A percentile compares a stretch with the other conserved stretches of the same genome.
phyloP scores from a whole-genome alignment of 2,888 invertebrate species.

The Pachymerium ferrugineum region DNA sequence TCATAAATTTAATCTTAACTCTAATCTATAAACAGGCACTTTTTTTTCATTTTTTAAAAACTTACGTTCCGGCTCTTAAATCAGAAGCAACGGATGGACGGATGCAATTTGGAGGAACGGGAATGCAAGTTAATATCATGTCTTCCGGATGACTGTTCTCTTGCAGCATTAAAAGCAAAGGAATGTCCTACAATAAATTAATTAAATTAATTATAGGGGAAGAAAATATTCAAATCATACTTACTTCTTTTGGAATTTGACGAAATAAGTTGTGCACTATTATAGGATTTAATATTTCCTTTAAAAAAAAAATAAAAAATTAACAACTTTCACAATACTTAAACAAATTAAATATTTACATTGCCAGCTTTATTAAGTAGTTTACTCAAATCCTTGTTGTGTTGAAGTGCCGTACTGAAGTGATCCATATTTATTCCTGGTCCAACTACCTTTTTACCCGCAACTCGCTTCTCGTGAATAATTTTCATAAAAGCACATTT shows the following conservation, averaged over 20 bases:
- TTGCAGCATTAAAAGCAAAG: conserved; percentile 57
- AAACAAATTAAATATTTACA: no score
- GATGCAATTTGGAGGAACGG: conserved; percentile 95
- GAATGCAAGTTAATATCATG: conserved; percentile 81
- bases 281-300: conserved; percentile 58
- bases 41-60: conserved; percentile 34
- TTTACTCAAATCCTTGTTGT: conserved; percentile 73
- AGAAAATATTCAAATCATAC: background rate
- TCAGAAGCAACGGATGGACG: conserved; percentile 94
- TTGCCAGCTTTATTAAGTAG: conserved; percentile 58
- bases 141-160: conserved; percentile 67
- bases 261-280: conserved; percentile 69
- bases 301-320: no score
- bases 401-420: conserved; percentile 61
- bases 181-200: conserved; percentile 53
- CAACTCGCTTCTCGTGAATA: conserved; percentile 78
- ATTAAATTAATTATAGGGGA: conserved; percentile 7
- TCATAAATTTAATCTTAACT: no score
- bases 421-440: conserved; percentile 51
- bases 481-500: conserved; percentile 88
- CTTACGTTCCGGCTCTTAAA: conserved; percentile 80
- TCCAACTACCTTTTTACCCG: conserved; percentile 58
- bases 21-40: no score
- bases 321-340: no score
- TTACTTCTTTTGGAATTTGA: conserved; percentile 55